Base-by-base conservation (phyloP, 2,113 vertebrate genomes). In the Micronycteris hirsuta region DNA sequence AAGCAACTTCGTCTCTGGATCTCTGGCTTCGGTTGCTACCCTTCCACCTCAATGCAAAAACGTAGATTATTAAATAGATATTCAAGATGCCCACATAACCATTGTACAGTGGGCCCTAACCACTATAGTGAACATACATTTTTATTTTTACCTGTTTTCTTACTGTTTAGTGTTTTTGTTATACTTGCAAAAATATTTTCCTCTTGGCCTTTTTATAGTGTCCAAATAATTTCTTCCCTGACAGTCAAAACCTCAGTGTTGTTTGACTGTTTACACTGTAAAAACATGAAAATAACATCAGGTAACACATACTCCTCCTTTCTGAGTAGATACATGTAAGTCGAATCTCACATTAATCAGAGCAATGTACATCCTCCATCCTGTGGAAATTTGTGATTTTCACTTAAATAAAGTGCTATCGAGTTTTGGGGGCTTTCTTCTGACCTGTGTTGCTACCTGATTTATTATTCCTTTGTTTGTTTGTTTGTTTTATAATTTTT, bases 201-300 rank as follows among this genome's bases (percentile, higher is more conserved):
- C 65, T 82, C 54, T 86, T 93, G 89, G 81, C 13, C 47, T 89
- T 91, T 84, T 68, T 20, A 33, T 89, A 38, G 31, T 86, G 31
- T 91, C 54, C 83, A 97, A 77, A 89, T 94, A 91, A 89, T 58
- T 47, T 78, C 15, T 67, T 80, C 43, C 33, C 38, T 93, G 33
- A 86, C 3, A 54, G 19, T 74, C 61, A 82, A 82, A 89, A 88
- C 15, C 33, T 49, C 26, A 82, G 17, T 82, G 47, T 56, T 87
- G 45, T 93, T 96, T 89, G 71, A 70, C 70, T 93, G 22, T 95
- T 86, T 67, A 65, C 84, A 28, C 78, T 95, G 7, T 96, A 92
- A 94, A 97, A 96, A 95, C 52, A 87, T 84, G 80, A 96, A 84
- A 84, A 96, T 95, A 96, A 83, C 33, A 90, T 80, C 90, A 81